Conservation (phyloP, 2,113 vertebrate genomes). For the Poecile atricapillus region DNA sequence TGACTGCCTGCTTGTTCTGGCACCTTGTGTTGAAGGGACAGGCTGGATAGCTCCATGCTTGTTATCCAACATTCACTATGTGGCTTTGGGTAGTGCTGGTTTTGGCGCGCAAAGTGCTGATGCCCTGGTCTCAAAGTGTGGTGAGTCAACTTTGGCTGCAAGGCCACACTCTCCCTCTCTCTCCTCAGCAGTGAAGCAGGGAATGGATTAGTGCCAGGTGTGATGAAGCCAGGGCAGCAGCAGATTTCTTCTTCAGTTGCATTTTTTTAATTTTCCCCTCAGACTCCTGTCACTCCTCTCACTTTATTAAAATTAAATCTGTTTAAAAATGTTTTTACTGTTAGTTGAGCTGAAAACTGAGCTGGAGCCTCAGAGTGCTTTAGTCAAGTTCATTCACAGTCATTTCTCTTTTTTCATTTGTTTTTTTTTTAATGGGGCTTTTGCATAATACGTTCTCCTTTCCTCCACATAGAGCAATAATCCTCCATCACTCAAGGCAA, state of each 20-base stretch:
- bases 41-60: not conserved
- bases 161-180: not conserved
- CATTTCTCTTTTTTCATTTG: not conserved
- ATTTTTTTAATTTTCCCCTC: not conserved
- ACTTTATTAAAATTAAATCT: not conserved
- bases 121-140: not conserved
- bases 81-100: rapidly evolving
- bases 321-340: not conserved
- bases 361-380: not conserved
- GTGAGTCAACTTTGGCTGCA: not conserved
- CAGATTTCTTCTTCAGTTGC: not conserved
- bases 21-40: not conserved
- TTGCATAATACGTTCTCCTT: not conserved
- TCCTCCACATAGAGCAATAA: not conserved
- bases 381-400: not conserved
- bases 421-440: not conserved
- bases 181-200: not conserved
- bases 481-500: not conserved
- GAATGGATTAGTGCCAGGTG: not conserved
- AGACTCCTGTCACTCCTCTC: not conserved
- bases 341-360: not conserved
- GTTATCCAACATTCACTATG: not conserved
- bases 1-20: not conserved
- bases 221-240: not conserved
- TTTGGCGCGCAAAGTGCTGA: not conserved